Base-by-base conservation (phyloP, 2,888 invertebrate genomes). In the Proisotoma minuta region DNA sequence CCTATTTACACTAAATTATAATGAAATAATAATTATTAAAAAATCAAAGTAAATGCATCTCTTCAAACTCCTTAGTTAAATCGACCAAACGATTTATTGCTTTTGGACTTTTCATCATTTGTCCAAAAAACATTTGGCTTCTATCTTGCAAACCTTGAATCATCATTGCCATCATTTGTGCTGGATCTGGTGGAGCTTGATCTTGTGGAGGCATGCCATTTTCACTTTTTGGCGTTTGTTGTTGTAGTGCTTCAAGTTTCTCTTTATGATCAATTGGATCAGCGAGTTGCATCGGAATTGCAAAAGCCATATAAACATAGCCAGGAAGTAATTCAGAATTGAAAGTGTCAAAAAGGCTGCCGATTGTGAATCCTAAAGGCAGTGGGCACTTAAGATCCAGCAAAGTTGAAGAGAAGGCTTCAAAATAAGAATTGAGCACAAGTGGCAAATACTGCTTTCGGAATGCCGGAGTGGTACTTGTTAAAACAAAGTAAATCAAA, bases 271-370 rank as follows among this genome's bases (percentile, higher is more conserved):
- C 57, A 20, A 48, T 5, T n/a, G 62, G 57, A 18, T 63, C 61
- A 2, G 59, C 69, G 43, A 69, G 29, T 53, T 72, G 72, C 8
- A 72, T 28, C 0, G 70, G 69, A n/a, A 72, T 58, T 4, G 72
- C 71, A 60, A 71, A 72, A 12, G 54, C 22, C 66, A 68, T 68
- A 58, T 62, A 67, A 1, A 62, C 15, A 26, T 57, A 72, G 0
- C 51, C 57, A n/a, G 63, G 2, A 1, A 66, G 54, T 5, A 59
- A 22, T 12, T 28, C 39, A 26, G 57, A 60, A 28, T 67, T 29
- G 39, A 69, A 68, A 1, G 24, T 40, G 39, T 70, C 68, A 10
- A 68, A 47, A 24, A 72, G 51, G 22, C 10, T 29, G 12, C 68
- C 72, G 5, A 43, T 18, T 2, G 62, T 58, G 40, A 70, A 72